These are phyloP conservation scores for Tychaedon coryphoeus DNA, from an alignment of 2,113 vertebrate genomes.

Conservation along the genomic window DNA sequence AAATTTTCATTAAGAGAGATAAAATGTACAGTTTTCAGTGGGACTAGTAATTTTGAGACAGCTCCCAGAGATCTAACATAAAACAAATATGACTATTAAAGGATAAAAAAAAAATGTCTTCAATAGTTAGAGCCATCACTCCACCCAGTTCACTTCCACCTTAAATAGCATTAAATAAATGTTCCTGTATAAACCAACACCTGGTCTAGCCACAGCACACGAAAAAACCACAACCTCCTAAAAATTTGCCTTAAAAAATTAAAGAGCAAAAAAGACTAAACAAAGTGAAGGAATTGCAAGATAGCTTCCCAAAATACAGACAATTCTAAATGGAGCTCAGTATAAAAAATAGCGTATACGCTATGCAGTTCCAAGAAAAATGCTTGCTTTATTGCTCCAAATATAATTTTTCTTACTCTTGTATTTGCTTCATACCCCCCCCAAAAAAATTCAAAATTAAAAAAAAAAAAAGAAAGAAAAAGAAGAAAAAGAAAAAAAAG, in stretches of 20 bases:
- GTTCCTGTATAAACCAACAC: background rate
- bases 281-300: background rate
- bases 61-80: background rate
- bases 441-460: background rate
- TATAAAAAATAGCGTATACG: background rate
- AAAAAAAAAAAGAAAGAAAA: no score
- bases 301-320: background rate
- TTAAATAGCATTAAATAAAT: background rate
- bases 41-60: background rate
- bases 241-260: background rate
- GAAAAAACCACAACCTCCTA: background rate
- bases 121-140: background rate
- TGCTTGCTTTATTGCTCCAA: background rate
- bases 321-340: background rate
- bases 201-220: background rate
- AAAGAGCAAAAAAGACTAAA: background rate
- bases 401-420: background rate
- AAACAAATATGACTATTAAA: background rate
- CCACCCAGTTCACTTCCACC: background rate
- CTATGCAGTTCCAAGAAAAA: background rate
- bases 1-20: background rate
- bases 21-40: background rate
- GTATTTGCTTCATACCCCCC: accelerated
- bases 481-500: no score
- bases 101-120: background rate